Evolutionary conservation across 1,140 invertebrate genomes (phyloP), one percentile per base, ranked within the genome.

Genomic region (Megathymus violae): DNA sequence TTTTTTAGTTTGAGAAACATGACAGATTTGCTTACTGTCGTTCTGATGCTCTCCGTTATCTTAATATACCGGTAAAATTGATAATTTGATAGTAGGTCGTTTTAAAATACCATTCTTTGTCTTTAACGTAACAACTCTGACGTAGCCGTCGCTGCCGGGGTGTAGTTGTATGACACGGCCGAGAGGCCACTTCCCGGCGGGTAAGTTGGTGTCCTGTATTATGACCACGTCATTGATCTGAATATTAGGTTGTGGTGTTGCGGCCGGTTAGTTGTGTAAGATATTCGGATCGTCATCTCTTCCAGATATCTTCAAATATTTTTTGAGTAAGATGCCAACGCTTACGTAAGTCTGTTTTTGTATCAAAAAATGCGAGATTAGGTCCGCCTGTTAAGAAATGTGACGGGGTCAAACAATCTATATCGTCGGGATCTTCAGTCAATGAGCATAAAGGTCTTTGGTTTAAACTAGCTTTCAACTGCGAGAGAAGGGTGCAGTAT

Each of bases 401-500:
- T 43, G 46, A 36, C n/a, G 59, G 38, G 17, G 34, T 62, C 13
- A 62, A 50, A 16, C 19, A 41, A 9, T 38, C 47, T 3, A 60
- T 19, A 34, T 63, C 82, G 11, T 71, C 64, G 0, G 67, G 63
- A 43, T 73, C 67, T 48, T 67, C 54, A 7, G 61, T 63, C 14
- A 76, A 17, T 6, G 66, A 31, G 14, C 50, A 71, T 27, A 87
- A 48, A 7, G 82, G 80, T 14, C 81, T 27, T 5, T 75, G 78
- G 38, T 83, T 85, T 31, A 81, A 50, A 14, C 63, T 61, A n/a
- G 67, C 72, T 64, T 83, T 78, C 22, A 80, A 62, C 62, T 75
- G 68, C 25, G 64, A 46, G 0, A 82, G 40, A 1, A 80, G 11
- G n/a, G 80, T 82, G 10, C 17, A 16, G n/a, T 74, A 66, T 46